Evolutionary conservation across 2,113 vertebrate species (phyloP).

Genomic region (Bos indicus): DNA sequence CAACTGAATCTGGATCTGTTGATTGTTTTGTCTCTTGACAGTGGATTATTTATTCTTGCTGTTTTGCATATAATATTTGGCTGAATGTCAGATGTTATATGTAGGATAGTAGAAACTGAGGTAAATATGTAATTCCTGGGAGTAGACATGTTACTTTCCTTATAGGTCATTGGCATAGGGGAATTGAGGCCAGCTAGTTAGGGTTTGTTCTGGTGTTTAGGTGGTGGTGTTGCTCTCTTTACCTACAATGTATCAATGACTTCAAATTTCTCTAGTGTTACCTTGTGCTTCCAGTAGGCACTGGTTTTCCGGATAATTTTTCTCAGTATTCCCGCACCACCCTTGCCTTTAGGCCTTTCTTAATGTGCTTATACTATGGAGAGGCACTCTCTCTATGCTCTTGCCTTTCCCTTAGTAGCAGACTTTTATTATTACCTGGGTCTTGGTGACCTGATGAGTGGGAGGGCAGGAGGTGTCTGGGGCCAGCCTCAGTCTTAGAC

Average conservation of each 20-base stretch:
- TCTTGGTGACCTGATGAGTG: neutral
- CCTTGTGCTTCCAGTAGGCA: neutral
- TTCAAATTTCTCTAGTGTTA: neutral
- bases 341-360: neutral
- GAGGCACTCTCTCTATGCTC: neutral
- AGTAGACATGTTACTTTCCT: neutral
- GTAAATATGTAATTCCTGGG: neutral
- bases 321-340: neutral
- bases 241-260: neutral
- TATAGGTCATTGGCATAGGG: neutral
- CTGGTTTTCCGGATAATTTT: conserved; percentile 18
- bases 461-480: neutral
- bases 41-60: neutral
- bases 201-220: neutral
- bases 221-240: neutral
- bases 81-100: neutral
- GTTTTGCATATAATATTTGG: conserved; percentile 29
- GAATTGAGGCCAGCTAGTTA: neutral
- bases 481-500: neutral
- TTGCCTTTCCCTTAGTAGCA: neutral
- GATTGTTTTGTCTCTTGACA: conserved; percentile 12
- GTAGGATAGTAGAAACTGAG: neutral
- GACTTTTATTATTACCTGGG: neutral
- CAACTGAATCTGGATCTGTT: neutral
- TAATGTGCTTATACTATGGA: neutral